Percentiles rank a stretch among this genome's conserved stretches.
These are phyloP conservation scores for Lynx canadensis DNA, from an alignment of 2,113 vertebrate species.

Conservation along the genomic window DNA sequence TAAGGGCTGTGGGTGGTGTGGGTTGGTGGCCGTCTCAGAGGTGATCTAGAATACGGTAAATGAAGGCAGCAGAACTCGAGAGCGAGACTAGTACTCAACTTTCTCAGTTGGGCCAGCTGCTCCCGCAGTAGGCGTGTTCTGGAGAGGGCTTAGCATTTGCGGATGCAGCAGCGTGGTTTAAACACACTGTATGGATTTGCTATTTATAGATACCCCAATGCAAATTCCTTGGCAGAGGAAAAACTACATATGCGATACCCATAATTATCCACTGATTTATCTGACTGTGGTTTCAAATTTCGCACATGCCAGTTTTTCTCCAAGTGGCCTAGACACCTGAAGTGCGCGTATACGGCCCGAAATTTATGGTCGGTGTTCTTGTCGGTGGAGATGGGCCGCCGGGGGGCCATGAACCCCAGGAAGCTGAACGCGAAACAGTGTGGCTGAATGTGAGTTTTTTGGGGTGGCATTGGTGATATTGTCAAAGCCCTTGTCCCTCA, in stretches of 20 bases:
- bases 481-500: not conserved
- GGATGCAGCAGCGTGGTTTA: not conserved
- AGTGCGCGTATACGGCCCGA: not conserved
- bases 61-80: not conserved
- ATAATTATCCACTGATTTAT: conserved; percentile 20
- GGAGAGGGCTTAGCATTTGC: conserved; percentile 27
- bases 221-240: conserved; percentile 66
- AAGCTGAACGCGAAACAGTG: not conserved
- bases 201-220: conserved; percentile 65
- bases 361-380: not conserved
- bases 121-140: not conserved
- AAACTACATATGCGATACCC: conserved; percentile 27
- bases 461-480: not conserved
- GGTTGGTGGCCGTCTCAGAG: not conserved
- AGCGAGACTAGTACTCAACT: not conserved
- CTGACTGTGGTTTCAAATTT: not conserved
- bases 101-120: not conserved
- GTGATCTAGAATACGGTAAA: not conserved
- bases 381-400: not conserved
- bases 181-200: conserved; percentile 12
- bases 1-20: accelerated
- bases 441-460: not conserved
- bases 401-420: not conserved
- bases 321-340: not conserved
- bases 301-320: not conserved